phyloP scores from a whole-genome alignment of 2,888 invertebrate species.

The Eurytoma californica region DNA sequence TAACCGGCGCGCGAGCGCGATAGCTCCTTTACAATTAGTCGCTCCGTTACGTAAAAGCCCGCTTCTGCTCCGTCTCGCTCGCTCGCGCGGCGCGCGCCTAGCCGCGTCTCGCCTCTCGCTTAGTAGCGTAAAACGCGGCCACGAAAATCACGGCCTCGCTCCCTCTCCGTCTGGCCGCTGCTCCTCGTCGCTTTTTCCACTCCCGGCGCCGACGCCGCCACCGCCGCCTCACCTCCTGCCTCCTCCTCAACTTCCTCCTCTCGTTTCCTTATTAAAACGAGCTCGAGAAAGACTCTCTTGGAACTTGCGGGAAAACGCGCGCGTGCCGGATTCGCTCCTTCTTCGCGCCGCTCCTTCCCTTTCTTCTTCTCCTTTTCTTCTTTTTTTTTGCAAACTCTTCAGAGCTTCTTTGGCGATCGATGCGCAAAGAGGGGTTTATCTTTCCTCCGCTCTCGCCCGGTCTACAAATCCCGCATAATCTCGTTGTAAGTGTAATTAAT shows the following conservation, averaged over 20 bases:
- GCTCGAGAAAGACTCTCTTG: constrained; percentile 36
- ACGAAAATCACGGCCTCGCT: constrained; percentile 47
- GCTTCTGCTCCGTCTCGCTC: constrained; percentile 50
- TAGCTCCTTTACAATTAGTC: constrained; percentile 75
- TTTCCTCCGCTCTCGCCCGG: neutral
- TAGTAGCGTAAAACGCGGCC: constrained; percentile 45
- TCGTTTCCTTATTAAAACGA: constrained; percentile 45
- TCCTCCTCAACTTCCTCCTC: constrained; percentile 38
- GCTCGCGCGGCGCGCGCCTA: neutral
- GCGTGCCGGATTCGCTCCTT: constrained; percentile 22
- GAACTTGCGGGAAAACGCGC: constrained; percentile 26
- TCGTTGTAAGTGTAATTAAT: constrained; percentile 53
- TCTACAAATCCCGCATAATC: constrained; percentile 31
- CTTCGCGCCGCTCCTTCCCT: neutral
- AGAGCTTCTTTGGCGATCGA: constrained; percentile 40
- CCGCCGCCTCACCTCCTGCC: constrained; percentile 22
- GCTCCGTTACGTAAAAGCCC: constrained; percentile 73
- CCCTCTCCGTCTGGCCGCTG: constrained; percentile 24
- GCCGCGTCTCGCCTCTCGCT: constrained; percentile 18
- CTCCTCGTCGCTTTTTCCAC: constrained; percentile 5
- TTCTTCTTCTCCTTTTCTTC: constrained; percentile 7
- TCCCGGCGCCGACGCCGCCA: too few species aligned
- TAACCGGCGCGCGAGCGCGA: constrained; percentile 73
- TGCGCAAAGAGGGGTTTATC: constrained; percentile 42
- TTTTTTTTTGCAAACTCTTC: neutral